Conservation (phyloP, 2,888 invertebrate genomes). For the Tachina lurida region DNA sequence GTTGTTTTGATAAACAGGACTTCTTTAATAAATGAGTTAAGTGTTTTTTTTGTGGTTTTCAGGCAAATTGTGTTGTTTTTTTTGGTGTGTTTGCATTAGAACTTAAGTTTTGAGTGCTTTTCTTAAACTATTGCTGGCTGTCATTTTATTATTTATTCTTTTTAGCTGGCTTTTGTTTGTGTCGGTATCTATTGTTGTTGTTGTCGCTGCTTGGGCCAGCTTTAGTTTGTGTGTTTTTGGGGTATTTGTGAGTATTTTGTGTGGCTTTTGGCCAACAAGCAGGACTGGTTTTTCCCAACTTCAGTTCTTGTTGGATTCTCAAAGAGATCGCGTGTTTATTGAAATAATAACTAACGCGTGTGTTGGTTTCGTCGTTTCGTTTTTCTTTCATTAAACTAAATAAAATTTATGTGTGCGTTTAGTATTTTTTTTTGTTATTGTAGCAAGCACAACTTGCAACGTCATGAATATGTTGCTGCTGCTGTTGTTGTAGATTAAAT, state of each 20-base stretch:
- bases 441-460: slow-evolving; percentile 13
- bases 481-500: slow-evolving; percentile 41
- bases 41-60: slow-evolving; percentile 8
- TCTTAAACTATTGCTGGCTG: slow-evolving; percentile 22
- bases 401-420: slow-evolving; percentile 56
- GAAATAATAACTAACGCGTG: slow-evolving; percentile 69
- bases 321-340: slow-evolving; percentile 79
- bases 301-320: slow-evolving; percentile 83
- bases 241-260: slow-evolving; percentile 63
- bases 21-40: slow-evolving; percentile 50
- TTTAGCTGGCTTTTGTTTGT: slow-evolving; percentile 24
- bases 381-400: slow-evolving; percentile 50
- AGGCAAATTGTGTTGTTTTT: slow-evolving; percentile 1
- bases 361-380: slow-evolving; percentile 61
- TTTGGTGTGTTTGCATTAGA: slow-evolving; percentile 35
- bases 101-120: slow-evolving; percentile 57
- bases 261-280: slow-evolving; percentile 76
- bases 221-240: slow-evolving; percentile 37
- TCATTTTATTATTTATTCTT: slow-evolving; percentile 33
- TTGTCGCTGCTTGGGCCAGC: slow-evolving; percentile 40
- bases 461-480: slow-evolving; percentile 48
- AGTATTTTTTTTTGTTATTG: slow-evolving; percentile 35
- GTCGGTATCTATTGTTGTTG: slow-evolving; percentile 18
- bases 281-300: slow-evolving; percentile 82
- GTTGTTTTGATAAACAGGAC: slow-evolving; percentile 56